phyloP scores from a whole-genome alignment of 2,113 vertebrate genomes.

The Zapornia atra region DNA sequence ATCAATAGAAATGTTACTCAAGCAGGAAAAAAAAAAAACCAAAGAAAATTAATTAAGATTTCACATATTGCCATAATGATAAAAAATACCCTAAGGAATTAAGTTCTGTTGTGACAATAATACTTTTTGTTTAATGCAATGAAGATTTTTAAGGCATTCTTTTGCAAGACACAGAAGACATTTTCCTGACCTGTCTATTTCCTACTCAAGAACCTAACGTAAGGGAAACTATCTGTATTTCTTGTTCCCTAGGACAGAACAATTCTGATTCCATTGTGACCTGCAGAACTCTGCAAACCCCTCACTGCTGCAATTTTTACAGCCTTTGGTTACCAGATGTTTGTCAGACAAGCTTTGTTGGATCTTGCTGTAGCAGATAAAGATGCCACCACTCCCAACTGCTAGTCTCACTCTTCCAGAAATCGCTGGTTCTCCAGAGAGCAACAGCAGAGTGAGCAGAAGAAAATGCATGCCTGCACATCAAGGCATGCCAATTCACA shows the following conservation, averaged over 20 bases:
- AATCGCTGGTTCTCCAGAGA: not conserved
- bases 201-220: not conserved
- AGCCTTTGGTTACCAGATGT: not conserved
- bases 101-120: not conserved
- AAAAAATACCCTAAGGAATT: not conserved
- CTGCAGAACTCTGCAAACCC: not conserved
- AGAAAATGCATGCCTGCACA: not conserved
- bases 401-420: not conserved
- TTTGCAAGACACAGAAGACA: not conserved
- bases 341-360: not conserved
- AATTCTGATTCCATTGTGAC: not conserved
- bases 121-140: not conserved
- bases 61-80: not conserved
- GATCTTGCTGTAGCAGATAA: not conserved
- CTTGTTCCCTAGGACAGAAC: not conserved
- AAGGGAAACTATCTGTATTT: not conserved
- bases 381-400: not conserved
- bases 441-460: not conserved
- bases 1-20: not conserved
- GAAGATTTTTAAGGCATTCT: not conserved
- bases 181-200: not conserved
- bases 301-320: not conserved
- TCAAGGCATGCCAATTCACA: not conserved
- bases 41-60: not conserved
- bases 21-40: not conserved